Evolutionary conservation across 2,113 vertebrate species (phyloP).

Genomic region (Dicrurus megarhynchus): DNA sequence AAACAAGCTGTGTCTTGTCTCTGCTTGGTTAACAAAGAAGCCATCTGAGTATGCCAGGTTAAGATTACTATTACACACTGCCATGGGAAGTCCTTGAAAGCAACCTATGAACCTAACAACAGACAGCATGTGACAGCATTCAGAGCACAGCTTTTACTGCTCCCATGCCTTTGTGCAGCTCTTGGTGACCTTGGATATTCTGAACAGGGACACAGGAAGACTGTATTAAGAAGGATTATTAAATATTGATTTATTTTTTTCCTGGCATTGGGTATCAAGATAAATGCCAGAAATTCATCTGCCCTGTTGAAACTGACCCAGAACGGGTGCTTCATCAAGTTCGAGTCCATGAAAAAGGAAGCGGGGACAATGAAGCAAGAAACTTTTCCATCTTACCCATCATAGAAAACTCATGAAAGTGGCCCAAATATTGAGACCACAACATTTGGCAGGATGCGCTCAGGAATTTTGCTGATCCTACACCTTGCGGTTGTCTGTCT

Average conservation of each 20-base stretch:
- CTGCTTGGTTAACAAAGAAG: neutral
- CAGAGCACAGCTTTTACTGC: neutral
- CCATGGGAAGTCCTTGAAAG: neutral
- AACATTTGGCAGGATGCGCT: neutral
- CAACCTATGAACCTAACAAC: neutral
- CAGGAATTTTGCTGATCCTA: neutral
- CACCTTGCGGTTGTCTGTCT: neutral
- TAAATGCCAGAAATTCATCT: slow-evolving; percentile 24
- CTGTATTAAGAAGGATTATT: slow-evolving; percentile 22
- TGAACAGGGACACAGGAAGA: neutral
- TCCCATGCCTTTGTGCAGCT: neutral
- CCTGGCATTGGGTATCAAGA: neutral
- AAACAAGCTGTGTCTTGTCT: neutral
- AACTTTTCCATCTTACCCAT: neutral
- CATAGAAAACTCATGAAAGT: neutral
- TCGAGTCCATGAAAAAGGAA: neutral
- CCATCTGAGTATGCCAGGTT: neutral
- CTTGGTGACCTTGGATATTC: slow-evolving; percentile 9
- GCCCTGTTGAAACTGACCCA: neutral
- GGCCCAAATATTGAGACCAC: neutral
- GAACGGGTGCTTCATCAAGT: slow-evolving; percentile 1
- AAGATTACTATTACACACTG: neutral
- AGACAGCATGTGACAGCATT: neutral
- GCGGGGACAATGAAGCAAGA: neutral
- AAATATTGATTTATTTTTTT: slow-evolving; percentile 15